phyloP scores from a whole-genome alignment of 2,797 vertebrate species.

The Muscicapa comitata region DNA sequence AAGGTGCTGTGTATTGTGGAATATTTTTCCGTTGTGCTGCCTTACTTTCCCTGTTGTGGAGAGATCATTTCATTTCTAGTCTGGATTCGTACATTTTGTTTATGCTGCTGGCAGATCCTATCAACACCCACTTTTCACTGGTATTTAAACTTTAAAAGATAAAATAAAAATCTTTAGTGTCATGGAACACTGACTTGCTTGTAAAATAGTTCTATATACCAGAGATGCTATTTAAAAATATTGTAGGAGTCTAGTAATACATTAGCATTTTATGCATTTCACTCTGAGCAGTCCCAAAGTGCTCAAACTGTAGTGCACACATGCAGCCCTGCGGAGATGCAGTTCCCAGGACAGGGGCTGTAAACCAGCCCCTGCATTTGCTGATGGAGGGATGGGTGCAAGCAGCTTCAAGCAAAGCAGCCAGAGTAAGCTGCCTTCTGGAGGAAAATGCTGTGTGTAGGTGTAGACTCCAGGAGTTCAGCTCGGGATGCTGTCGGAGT shows the following conservation, averaged over 20 bases:
- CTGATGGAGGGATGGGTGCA: not conserved
- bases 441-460: not conserved
- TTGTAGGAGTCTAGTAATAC: conserved; percentile 63
- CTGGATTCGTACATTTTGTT: conserved; percentile 47
- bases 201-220: conserved; percentile 49
- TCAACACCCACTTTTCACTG: conserved; percentile 60
- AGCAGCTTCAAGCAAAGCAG: not conserved
- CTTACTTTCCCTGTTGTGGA: not conserved
- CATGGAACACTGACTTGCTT: conserved; percentile 46
- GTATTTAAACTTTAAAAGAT: conserved; percentile 49
- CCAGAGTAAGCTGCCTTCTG: not conserved
- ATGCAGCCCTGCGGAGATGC: not conserved
- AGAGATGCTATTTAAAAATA: conserved; percentile 56
- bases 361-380: not conserved
- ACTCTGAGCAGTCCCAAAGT: not conserved
- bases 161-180: conserved; percentile 56
- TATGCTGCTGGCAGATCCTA: conserved; percentile 62
- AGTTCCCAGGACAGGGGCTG: not conserved
- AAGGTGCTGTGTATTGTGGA: not conserved
- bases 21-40: not conserved
- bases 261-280: conserved; percentile 53
- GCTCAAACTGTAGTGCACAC: not conserved
- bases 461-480: not conserved
- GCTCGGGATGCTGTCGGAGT: accelerated
- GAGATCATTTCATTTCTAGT: not conserved